phyloP scores from a whole-genome alignment of 2,888 invertebrate species.

The Seladonia tumulorum region DNA sequence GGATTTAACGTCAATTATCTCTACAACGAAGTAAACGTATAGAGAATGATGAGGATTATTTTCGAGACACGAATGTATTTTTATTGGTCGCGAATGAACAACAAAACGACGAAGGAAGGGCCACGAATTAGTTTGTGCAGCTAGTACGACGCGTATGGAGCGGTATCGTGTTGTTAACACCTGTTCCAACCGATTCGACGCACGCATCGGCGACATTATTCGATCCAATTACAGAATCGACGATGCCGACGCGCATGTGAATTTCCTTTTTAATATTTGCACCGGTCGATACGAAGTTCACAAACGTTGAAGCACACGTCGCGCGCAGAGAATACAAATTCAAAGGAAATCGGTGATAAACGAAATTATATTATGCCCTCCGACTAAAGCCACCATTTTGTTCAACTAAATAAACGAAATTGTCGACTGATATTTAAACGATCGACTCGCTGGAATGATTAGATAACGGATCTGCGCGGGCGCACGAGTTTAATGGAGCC shows the following conservation, averaged over 20 bases:
- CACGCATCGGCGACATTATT: constrained; percentile 21
- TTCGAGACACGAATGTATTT: neutral
- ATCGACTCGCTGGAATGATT: neutral
- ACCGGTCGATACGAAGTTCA: neutral
- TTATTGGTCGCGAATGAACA: too few species aligned
- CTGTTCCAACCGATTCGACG: constrained; percentile 7
- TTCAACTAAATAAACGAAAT: neutral
- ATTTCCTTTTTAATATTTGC: constrained; percentile 35
- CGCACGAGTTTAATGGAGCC: neutral
- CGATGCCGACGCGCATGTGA: constrained; percentile 1
- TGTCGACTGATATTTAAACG: neutral
- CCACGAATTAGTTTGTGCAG: neutral
- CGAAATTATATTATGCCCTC: neutral
- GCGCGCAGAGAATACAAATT: neutral
- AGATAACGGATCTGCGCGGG: neutral
- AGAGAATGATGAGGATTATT: neutral
- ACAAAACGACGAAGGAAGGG: neutral
- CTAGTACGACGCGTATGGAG: neutral
- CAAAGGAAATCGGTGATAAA: neutral
- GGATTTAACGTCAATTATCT: neutral
- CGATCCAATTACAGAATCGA: constrained; percentile 38
- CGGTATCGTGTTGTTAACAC: constrained; percentile 20
- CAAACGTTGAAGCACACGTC: constrained; percentile 5
- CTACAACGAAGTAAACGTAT: neutral
- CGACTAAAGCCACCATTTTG: too few species aligned